phyloP scores from a whole-genome alignment of 1,140 invertebrate species.

The Heliconius nattereri region DNA sequence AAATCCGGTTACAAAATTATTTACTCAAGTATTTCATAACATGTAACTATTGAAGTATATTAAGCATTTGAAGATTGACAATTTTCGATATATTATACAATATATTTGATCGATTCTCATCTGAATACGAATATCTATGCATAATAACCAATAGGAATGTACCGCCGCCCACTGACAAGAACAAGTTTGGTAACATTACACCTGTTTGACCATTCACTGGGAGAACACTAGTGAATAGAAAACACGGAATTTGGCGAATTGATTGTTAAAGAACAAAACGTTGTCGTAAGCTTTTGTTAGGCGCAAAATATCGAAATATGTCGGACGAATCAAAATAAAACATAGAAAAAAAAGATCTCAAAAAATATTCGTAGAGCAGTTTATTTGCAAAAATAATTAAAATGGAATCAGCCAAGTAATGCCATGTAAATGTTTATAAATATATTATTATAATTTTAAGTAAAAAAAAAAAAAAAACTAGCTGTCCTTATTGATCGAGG shows the following conservation, averaged over 20 bases:
- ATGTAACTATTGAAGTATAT: background rate
- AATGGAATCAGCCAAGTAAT: background rate
- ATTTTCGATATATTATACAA: background rate
- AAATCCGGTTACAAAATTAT: constrained; percentile 41
- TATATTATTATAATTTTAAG: constrained; percentile 8
- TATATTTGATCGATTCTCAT: constrained; percentile 19
- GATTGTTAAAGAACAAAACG: constrained; percentile 19
- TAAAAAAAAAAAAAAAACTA: constrained; percentile 23
- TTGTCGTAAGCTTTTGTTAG: constrained; percentile 8
- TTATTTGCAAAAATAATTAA: constrained; percentile 8
- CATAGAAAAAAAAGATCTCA: background rate
- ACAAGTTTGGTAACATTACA: constrained; percentile 46
- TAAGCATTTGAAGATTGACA: background rate
- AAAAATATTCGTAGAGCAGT: background rate
- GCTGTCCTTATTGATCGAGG: constrained; percentile 50
- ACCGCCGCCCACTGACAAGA: constrained; percentile 38
- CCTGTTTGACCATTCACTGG: constrained; percentile 45
- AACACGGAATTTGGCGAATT: constrained; percentile 31
- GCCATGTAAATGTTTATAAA: background rate
- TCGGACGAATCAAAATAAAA: background rate
- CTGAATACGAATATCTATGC: constrained; percentile 26
- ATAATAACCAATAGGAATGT: constrained; percentile 38
- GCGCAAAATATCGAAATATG: background rate
- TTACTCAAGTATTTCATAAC: constrained; percentile 22
- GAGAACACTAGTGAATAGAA: constrained; percentile 32